Evolutionary conservation across 2,113 vertebrate genomes (phyloP).

Genomic region (Xiphophorus maculatus): DNA sequence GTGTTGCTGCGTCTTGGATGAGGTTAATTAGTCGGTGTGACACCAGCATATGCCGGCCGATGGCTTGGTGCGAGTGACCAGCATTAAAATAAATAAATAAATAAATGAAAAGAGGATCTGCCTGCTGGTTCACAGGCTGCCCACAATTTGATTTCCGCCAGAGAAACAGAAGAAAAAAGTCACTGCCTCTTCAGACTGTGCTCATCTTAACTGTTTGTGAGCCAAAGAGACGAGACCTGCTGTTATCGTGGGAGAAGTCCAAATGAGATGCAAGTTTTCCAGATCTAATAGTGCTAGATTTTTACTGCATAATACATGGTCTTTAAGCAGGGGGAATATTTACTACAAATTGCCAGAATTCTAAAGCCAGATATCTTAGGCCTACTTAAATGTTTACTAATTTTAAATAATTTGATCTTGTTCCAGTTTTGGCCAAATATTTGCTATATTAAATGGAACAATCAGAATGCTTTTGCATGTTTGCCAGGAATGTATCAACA

Average conservation of each 20-base stretch:
- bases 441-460: too few relatives aligned
- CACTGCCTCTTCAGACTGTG: constrained; percentile 36
- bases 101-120: constrained; percentile 27
- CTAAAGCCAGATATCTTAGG: background rate
- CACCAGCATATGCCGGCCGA: constrained; percentile 50
- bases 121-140: constrained; percentile 45
- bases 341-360: background rate
- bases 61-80: constrained; percentile 51
- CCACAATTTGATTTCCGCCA: constrained; percentile 53
- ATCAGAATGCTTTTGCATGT: too few relatives aligned
- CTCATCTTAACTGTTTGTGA: constrained; percentile 49
- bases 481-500: too few relatives aligned
- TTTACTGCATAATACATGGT: constrained; percentile 12
- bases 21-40: constrained; percentile 61
- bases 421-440: too few relatives aligned
- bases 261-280: constrained; percentile 50
- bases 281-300: constrained; percentile 54
- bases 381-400: background rate
- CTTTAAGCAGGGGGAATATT: background rate
- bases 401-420: too few relatives aligned
- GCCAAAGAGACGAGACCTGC: constrained; percentile 54
- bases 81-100: constrained; percentile 30
- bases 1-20: constrained; percentile 28
- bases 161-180: constrained; percentile 40
- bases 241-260: constrained; percentile 57